These are phyloP conservation scores for Philaenus spumarius DNA, from an alignment of 1,140 invertebrate species.

Conservation along the genomic window DNA sequence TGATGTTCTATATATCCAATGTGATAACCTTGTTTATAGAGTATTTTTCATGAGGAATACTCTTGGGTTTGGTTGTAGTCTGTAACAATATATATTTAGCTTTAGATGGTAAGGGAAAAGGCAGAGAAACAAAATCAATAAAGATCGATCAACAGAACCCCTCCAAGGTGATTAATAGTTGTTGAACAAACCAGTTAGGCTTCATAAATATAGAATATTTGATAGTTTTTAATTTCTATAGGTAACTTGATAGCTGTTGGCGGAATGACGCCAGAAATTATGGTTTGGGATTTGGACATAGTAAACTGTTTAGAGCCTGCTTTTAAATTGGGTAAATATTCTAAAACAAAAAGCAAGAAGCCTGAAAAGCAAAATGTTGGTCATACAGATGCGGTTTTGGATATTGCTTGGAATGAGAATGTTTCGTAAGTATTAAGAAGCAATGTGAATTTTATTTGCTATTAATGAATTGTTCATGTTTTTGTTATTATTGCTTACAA, in stretches of 20 bases:
- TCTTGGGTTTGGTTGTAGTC: too few relatives aligned
- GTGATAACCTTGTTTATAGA: too few relatives aligned
- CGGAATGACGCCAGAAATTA: conserved; percentile 83
- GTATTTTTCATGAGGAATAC: too few relatives aligned
- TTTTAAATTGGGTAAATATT: conserved; percentile 61
- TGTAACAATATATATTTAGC: too few relatives aligned
- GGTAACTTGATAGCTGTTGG: conserved; percentile 87
- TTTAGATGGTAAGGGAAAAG: too few relatives aligned
- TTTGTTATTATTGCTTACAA: too few relatives aligned
- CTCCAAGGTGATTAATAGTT: too few relatives aligned
- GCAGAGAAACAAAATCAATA: too few relatives aligned
- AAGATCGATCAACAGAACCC: too few relatives aligned
- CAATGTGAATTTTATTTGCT: conserved; percentile 16
- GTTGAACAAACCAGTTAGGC: too few relatives aligned
- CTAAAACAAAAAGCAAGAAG: conserved; percentile 52
- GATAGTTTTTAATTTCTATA: conserved; percentile 32
- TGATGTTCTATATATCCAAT: too few relatives aligned
- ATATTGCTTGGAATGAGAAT: conserved; percentile 83
- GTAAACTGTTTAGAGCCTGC: conserved; percentile 83
- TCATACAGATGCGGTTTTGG: conserved; percentile 86
- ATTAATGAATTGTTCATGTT: background rate
- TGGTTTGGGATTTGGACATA: conserved; percentile 93
- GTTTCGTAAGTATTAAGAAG: conserved; percentile 41
- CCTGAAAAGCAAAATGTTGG: conserved; percentile 47
- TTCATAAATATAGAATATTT: too few relatives aligned